phyloP scores from a whole-genome alignment of 2,113 vertebrate genomes.

The Neodon shergylaensis region DNA sequence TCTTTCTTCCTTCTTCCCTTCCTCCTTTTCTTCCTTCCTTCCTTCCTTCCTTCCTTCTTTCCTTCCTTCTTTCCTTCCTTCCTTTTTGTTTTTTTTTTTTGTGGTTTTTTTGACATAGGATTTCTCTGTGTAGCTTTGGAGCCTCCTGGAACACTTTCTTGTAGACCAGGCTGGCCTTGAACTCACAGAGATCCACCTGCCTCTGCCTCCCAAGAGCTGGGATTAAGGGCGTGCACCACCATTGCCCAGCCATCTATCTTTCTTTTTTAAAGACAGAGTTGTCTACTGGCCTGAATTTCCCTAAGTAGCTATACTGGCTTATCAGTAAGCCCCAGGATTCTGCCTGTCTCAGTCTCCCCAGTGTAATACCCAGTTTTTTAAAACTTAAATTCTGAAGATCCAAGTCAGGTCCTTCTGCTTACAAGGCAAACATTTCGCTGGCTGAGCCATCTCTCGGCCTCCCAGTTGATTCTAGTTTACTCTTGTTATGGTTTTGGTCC shows the following conservation, averaged over 20 bases:
- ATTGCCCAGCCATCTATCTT: no score
- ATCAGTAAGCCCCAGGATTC: not conserved
- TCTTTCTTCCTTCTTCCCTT: not conserved
- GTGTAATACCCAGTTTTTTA: not conserved
- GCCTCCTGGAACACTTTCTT: no score
- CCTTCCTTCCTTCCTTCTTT: not conserved
- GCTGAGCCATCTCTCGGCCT: not conserved
- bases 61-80: rapidly evolving
- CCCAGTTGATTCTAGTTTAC: not conserved
- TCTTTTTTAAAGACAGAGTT: no score
- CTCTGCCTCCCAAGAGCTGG: no score
- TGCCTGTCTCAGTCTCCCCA: not conserved
- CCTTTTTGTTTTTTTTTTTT: no score
- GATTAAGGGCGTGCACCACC: no score
- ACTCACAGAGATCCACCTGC: no score
- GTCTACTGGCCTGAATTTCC: not conserved
- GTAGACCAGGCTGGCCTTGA: no score
- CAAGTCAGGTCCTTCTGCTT: not conserved
- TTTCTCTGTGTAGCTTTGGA: no score
- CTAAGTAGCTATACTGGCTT: not conserved
- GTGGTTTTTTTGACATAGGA: no score
- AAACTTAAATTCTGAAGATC: not conserved
- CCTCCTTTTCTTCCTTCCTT: rapidly evolving
- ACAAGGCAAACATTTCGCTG: not conserved
- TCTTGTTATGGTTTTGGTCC: no score